Evolutionary conservation across 2,888 invertebrate species (phyloP).

Genomic region (Lampropteryx suffumata): DNA sequence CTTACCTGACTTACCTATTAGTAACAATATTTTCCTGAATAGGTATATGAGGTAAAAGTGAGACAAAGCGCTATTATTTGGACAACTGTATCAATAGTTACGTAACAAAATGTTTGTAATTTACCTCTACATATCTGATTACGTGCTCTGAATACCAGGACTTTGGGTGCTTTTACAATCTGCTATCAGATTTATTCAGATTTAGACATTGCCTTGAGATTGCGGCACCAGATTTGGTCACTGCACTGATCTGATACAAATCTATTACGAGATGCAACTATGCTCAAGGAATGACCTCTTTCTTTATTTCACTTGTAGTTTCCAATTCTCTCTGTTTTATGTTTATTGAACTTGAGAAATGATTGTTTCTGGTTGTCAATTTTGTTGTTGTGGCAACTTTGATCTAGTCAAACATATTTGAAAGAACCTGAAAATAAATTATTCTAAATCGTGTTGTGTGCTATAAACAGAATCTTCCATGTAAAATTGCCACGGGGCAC

Average conservation of each 20-base stretch:
- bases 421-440: no score
- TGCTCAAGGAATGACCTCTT: no score
- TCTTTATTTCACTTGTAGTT: no score
- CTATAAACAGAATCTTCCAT: conserved; percentile 5
- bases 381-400: no score
- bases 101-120: conserved; percentile 14
- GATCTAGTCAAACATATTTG: no score
- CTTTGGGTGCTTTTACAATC: conserved; percentile 10
- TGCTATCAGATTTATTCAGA: conserved; percentile 4
- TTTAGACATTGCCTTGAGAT: background rate
- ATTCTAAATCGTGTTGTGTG: conserved; percentile 14
- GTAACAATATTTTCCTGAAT: background rate
- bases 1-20: no score
- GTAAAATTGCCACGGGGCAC: conserved; percentile 20
- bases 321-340: no score
- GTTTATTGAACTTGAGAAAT: no score
- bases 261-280: no score
- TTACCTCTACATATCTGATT: conserved; percentile 20
- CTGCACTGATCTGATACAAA: no score
- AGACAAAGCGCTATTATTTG: conserved; percentile 11
- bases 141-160: conserved; percentile 25
- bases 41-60: background rate
- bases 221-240: no score
- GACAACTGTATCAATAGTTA: conserved; percentile 27
- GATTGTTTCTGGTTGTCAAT: no score